Base-by-base conservation (phyloP, 2,888 invertebrate genomes). In the Caenorhabditis japonica region DNA sequence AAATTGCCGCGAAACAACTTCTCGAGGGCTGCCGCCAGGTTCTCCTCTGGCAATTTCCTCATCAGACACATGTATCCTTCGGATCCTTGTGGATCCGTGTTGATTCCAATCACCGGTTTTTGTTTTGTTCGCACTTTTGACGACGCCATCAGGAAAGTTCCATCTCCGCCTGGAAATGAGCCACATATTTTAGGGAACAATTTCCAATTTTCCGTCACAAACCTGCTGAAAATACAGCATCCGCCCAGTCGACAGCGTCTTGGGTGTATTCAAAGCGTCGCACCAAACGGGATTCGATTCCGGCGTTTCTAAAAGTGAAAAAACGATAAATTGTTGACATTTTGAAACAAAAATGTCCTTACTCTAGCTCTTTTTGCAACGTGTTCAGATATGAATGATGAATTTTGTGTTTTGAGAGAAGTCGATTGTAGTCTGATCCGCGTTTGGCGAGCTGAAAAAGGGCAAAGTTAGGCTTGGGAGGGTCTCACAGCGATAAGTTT, bases 71-170 rank as follows among this genome's bases (percentile, higher is more conserved):
- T 91, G 80, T 94, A 92, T 0, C 99, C 97, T 84, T 95, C 95
- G 0, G 97, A 97, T 27, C 90, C 89, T 19, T 92, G 91, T 0
- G 97, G 96, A 87, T 97, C 94, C 17, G 97, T 97, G 90, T 99
- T 99, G 84, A 99, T 93, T 0, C 97, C 97, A 83, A 99, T 92
- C 64, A 99, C 93, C n/a, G 96, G 94, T 86, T 94, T 96, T 77
- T 92, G 91, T 84, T 89, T 90, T 81, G 92, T 91, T 58, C 90
- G 90, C 23, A 96, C 92, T 88, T 92, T 92, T 85, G 93, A 94
- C 5, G 97, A 94, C 0, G 95, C 95, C 83, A 97, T 90, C 30
- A 99, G 91, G 89, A 95, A 99, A 2, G 97, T 99, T 0, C 99
- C 99, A 89, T 99, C 99, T 0, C 99, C 99, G 34, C 75, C 75